A percentile compares a stretch with the other conserved stretches of the same genome.
These are phyloP conservation scores for Tenthredo notha DNA, from an alignment of 2,888 invertebrate species.

Conservation along the genomic window DNA sequence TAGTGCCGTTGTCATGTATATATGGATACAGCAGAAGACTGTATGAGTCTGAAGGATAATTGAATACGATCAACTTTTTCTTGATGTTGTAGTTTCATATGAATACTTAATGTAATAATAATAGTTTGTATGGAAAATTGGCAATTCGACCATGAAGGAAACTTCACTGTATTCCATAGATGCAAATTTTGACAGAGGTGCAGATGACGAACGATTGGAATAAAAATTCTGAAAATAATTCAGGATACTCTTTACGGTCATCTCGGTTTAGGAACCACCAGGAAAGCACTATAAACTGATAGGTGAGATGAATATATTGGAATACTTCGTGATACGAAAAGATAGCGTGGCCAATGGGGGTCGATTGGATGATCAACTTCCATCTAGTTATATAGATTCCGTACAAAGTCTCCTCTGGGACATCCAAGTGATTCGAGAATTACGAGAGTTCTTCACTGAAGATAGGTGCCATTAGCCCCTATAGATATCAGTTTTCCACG, in stretches of 20 bases:
- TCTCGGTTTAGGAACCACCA: too few relatives aligned
- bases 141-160: too few relatives aligned
- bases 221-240: not conserved
- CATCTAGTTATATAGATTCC: not conserved
- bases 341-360: not conserved
- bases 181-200: not conserved
- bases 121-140: too few relatives aligned
- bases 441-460: conserved; percentile 23
- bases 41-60: too few relatives aligned
- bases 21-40: too few relatives aligned
- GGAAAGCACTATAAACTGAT: not conserved
- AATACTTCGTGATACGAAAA: not conserved
- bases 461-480: not conserved
- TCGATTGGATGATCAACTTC: not conserved
- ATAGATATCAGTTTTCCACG: not conserved
- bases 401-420: not conserved
- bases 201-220: not conserved
- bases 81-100: too few relatives aligned
- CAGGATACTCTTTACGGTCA: not conserved
- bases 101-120: too few relatives aligned
- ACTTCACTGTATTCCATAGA: too few relatives aligned
- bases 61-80: too few relatives aligned
- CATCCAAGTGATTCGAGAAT: conserved; percentile 7
- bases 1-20: not conserved
- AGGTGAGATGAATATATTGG: not conserved